Percentiles rank a stretch among this genome's conserved stretches.
phyloP scores from a whole-genome alignment of 1,140 invertebrate genomes.

The Drosophila pachea region DNA sequence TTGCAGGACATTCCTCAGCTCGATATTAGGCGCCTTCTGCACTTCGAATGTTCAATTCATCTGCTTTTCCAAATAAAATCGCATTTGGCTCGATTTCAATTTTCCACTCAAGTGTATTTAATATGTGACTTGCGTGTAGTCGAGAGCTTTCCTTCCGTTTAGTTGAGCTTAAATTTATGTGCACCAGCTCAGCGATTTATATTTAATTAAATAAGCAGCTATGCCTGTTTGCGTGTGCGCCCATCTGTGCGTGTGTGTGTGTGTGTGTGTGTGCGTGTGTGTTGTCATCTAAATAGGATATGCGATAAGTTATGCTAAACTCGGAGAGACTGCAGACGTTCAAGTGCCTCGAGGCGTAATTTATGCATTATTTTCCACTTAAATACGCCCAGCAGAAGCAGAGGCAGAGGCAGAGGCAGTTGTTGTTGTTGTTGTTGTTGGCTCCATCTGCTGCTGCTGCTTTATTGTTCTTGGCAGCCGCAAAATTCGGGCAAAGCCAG shows the following conservation, averaged over 20 bases:
- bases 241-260: conserved; percentile 13
- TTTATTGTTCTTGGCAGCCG: conserved; percentile 38
- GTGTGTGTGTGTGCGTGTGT: conserved; percentile 24
- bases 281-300: conserved; percentile 62
- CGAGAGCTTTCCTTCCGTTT: background rate
- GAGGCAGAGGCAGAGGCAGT: background rate
- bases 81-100: background rate
- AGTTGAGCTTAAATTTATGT: conserved; percentile 63
- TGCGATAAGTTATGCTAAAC: conserved; percentile 67
- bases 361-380: conserved; percentile 71
- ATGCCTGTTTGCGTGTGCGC: too few relatives aligned
- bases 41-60: too few relatives aligned
- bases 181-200: conserved; percentile 61
- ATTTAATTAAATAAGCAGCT: conserved; percentile 68
- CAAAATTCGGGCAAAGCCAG: conserved; percentile 17
- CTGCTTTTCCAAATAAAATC: background rate
- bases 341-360: conserved; percentile 57
- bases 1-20: too few relatives aligned
- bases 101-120: conserved; percentile 8
- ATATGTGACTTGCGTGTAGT: conserved; percentile 10
- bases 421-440: conserved; percentile 13
- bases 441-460: conserved; percentile 3
- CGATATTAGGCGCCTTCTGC: too few relatives aligned
- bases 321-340: conserved; percentile 21
- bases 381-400: conserved; percentile 16